These are phyloP conservation scores for Eueremaeus valkanovi DNA, from an alignment of 2,888 invertebrate species.

Conservation along the genomic window DNA sequence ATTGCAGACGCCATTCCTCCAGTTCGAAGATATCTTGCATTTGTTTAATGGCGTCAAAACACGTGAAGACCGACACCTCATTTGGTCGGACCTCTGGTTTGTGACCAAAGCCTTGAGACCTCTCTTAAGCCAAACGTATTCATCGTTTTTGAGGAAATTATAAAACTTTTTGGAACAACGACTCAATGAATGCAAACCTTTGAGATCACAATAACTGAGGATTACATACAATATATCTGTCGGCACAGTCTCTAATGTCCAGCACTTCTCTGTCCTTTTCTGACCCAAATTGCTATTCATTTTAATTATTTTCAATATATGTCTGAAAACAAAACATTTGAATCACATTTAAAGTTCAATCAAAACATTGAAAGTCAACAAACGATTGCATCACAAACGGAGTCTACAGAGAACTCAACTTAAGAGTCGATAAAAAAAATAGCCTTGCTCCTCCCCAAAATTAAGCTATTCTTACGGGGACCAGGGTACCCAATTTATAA, in stretches of 20 bases:
- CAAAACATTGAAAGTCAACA: not conserved
- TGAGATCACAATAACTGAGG: conserved; percentile 55
- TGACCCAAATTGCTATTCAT: not conserved
- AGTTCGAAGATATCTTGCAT: conserved; percentile 37
- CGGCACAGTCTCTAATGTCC: conserved; percentile 50
- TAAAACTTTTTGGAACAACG: conserved; percentile 56
- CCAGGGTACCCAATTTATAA: too few relatives aligned
- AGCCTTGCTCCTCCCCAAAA: too few relatives aligned
- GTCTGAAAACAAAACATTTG: too few relatives aligned
- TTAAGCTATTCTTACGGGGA: too few relatives aligned
- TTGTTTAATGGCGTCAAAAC: conserved; percentile 51
- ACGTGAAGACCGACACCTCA: conserved; percentile 16
- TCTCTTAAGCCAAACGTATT: conserved; percentile 52
- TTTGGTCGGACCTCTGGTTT: conserved; percentile 51
- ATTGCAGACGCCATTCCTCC: conserved; percentile 18
- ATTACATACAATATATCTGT: conserved; percentile 58
- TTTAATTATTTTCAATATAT: too few relatives aligned
- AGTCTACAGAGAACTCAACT: too few relatives aligned
- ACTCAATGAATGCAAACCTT: conserved; percentile 50
- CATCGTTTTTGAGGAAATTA: conserved; percentile 54
- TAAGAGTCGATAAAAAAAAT: too few relatives aligned
- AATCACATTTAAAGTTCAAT: not conserved
- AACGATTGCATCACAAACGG: conserved; percentile 2
- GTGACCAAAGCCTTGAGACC: conserved; percentile 52
- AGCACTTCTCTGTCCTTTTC: not conserved